phyloP scores from a whole-genome alignment of 2,113 vertebrate genomes.

The Elachura formosa region DNA sequence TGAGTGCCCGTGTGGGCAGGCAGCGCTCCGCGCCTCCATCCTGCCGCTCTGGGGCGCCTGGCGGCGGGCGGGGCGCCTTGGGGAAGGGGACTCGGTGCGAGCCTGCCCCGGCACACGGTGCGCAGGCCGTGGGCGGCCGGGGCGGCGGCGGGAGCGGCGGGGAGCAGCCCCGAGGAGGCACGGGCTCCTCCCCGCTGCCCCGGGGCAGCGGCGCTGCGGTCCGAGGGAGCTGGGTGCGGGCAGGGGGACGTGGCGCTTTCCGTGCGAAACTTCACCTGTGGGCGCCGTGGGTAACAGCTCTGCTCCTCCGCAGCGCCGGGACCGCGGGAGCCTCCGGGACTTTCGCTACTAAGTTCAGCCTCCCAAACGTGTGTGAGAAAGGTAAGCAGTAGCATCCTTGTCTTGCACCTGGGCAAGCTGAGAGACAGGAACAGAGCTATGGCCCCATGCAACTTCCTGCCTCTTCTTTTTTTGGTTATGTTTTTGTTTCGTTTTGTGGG shows the following conservation, averaged over 20 bases:
- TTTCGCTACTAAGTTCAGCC: accelerated
- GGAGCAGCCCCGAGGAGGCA: not conserved
- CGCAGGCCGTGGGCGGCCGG: not conserved
- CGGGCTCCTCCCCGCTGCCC: not conserved
- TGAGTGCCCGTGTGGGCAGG: not conserved
- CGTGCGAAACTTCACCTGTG: not conserved
- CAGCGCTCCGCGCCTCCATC: not conserved
- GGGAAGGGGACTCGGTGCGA: not conserved
- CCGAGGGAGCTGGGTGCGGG: not conserved
- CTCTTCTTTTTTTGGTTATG: accelerated
- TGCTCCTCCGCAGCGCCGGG: not conserved
- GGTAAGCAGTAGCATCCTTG: not conserved
- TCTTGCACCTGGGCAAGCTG: not conserved
- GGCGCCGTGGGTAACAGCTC: not conserved
- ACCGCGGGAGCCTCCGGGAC: not conserved
- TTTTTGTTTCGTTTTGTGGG: not conserved
- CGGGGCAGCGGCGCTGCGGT: not conserved
- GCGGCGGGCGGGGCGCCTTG: not conserved
- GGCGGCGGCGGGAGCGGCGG: not conserved
- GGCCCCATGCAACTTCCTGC: not conserved
- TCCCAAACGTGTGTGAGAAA: not conserved
- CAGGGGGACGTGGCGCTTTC: not conserved
- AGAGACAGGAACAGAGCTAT: not conserved
- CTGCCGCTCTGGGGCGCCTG: not conserved
- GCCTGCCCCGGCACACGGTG: not conserved